These are phyloP conservation scores for Enteromius afrohamiltoni DNA, from an alignment of 2,797 vertebrate genomes.

Conservation along the genomic window DNA sequence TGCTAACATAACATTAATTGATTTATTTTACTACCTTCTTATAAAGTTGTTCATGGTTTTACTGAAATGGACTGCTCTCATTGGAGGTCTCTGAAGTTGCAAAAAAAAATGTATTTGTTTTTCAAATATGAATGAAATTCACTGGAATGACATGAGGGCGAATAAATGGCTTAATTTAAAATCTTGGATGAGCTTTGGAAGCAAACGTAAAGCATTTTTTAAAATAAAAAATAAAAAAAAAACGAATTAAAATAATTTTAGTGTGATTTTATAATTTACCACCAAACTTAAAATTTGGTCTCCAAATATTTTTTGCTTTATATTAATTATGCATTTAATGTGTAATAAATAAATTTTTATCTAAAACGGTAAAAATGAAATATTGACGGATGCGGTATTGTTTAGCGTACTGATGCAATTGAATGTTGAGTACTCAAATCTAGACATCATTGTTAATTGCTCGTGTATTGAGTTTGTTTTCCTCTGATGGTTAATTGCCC, in stretches of 20 bases:
- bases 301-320: neutral
- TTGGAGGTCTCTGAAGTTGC: no score
- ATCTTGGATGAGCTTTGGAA: neutral
- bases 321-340: neutral
- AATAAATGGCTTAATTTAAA: neutral
- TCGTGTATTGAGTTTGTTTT: conserved; percentile 53
- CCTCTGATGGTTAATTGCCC: conserved; percentile 53
- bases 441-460: conserved; percentile 37
- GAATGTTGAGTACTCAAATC: conserved; percentile 16
- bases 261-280: neutral
- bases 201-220: neutral
- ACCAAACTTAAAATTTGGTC: neutral
- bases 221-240: neutral
- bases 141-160: neutral
- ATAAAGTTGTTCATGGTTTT: no score
- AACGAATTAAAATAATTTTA: neutral
- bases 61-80: no score
- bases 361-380: neutral
- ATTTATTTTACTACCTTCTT: neutral
- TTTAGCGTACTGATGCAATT: conserved; percentile 8
- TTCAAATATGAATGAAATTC: neutral
- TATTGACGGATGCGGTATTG: conserved; percentile 8
- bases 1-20: neutral
- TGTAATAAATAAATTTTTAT: neutral
- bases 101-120: neutral